Evolutionary conservation across 2,797 vertebrate genomes (phyloP).

Genomic region (Prionace glauca): DNA sequence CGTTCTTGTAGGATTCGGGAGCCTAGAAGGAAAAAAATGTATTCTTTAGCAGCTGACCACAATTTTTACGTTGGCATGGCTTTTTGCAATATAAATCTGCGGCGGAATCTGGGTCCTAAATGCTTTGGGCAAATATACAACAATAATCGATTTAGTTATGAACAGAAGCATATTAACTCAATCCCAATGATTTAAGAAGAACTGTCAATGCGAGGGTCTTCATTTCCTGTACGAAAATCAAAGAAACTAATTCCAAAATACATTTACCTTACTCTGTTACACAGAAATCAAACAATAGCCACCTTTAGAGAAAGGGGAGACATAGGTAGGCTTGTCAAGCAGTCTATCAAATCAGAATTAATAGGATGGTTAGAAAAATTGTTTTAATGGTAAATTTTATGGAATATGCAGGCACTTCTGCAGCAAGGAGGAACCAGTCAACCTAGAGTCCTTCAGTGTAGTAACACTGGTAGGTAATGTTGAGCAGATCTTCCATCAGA

Average conservation of each 20-base stretch:
- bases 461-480: not conserved
- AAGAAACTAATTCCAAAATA: not conserved
- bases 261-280: not conserved
- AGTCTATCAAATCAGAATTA: not conserved
- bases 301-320: not conserved
- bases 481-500: not conserved
- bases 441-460: not conserved
- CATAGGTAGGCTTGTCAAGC: not conserved
- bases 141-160: not conserved
- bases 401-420: not conserved
- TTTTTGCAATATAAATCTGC: not conserved
- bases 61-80: not conserved
- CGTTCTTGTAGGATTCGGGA: constrained; percentile 94
- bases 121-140: not conserved
- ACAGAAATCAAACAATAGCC: not conserved
- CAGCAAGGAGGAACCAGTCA: not conserved
- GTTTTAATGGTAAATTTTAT: not conserved
- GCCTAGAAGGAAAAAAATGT: constrained; percentile 60
- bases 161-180: not conserved
- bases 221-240: not conserved
- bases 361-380: not conserved
- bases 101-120: not conserved
- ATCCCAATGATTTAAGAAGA: not conserved
- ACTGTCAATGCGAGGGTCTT: not conserved
- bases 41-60: not conserved